phyloP scores from a whole-genome alignment of 2,888 invertebrate species.

The Chrysodeixis includens region DNA sequence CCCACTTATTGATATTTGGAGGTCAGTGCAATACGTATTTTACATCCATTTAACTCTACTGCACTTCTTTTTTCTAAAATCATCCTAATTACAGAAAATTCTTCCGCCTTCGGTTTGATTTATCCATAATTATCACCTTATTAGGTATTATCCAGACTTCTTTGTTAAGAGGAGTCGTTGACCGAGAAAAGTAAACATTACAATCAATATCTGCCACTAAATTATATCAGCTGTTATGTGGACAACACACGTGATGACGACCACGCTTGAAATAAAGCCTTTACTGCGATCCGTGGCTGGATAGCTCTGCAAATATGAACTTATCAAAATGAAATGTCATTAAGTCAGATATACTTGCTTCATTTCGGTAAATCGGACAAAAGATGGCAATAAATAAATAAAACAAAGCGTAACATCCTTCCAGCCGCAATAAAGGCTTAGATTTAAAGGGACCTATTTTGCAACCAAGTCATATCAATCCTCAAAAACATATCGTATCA shows the following conservation, averaged over 20 bases:
- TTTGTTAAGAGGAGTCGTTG: too few species aligned
- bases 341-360: too few species aligned
- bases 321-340: too few species aligned
- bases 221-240: not conserved
- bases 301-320: not conserved
- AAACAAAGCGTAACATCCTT: not conserved
- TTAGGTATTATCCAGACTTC: too few species aligned
- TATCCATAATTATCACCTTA: too few species aligned
- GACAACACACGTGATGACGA: not conserved
- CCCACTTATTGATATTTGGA: too few species aligned
- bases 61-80: too few species aligned
- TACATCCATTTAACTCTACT: too few species aligned
- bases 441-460: not conserved
- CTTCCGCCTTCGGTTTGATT: too few species aligned
- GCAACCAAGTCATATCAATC: not conserved
- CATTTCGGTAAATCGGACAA: too few species aligned
- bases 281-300: conserved; percentile 4
- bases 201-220: not conserved
- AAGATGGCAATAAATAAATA: not conserved
- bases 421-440: conserved; percentile 9
- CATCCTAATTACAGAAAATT: too few species aligned
- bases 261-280: conserved; percentile 7
- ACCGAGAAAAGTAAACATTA: not conserved
- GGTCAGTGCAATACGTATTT: too few species aligned
- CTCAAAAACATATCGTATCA: not conserved